phyloP scores from a whole-genome alignment of 2,113 vertebrate species.

The Etheostoma spectabile region DNA sequence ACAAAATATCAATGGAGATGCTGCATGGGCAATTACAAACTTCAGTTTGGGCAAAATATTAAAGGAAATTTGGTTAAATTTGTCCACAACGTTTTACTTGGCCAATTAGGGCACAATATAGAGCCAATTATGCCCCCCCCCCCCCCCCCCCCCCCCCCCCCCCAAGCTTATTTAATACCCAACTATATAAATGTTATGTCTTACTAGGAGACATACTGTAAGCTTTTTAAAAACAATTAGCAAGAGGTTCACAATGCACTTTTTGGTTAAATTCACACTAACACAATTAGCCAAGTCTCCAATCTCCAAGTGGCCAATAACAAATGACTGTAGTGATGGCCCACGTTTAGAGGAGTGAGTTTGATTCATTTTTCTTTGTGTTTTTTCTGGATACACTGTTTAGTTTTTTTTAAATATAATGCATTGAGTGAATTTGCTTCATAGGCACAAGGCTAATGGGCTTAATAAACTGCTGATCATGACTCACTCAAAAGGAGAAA shows the following conservation, averaged over 20 bases:
- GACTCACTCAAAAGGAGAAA: background rate
- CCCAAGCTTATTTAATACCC: background rate
- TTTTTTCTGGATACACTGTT: constrained; percentile 6
- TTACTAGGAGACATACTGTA: background rate
- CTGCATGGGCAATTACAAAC: background rate
- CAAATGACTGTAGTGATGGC: background rate
- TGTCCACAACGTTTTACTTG: constrained; percentile 1
- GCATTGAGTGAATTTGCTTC: constrained; percentile 14
- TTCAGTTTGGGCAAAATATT: background rate
- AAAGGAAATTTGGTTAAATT: background rate
- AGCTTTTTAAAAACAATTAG: constrained; percentile 12
- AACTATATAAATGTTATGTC: background rate
- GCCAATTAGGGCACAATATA: background rate
- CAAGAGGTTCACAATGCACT: constrained; percentile 19
- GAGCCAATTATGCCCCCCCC: background rate
- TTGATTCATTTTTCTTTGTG: background rate
- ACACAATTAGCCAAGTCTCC: background rate
- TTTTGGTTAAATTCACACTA: constrained; percentile 7
- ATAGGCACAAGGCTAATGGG: constrained; percentile 8
- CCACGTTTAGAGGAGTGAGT: background rate
- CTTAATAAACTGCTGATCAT: constrained; percentile 38
- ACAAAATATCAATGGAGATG: background rate
- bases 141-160: background rate
- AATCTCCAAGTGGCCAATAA: constrained; percentile 7
- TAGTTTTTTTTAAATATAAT: constrained; percentile 40